Conservation (phyloP, 2,113 vertebrate genomes). For the Camelus dromedarius region DNA sequence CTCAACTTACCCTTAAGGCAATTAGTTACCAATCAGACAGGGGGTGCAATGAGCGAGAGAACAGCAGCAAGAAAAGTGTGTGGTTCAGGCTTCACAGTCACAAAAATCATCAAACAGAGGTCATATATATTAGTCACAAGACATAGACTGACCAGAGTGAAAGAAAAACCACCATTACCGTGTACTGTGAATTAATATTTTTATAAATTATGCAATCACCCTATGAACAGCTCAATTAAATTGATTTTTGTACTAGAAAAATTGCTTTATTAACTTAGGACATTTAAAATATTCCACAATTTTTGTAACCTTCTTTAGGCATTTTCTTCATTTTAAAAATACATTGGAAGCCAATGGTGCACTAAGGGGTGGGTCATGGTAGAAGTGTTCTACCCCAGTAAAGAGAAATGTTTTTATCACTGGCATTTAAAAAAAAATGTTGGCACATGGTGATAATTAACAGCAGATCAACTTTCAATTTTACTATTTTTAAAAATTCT, state of each 20-base stretch:
- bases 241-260: conserved; percentile 11
- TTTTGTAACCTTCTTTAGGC: background rate
- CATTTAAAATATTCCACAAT: conserved; percentile 1
- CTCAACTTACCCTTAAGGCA: background rate
- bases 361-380: background rate
- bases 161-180: background rate
- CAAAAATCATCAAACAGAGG: background rate
- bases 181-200: background rate
- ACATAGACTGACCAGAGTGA: background rate
- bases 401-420: background rate
- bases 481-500: background rate
- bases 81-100: background rate
- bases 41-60: background rate
- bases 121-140: background rate
- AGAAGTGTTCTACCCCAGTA: background rate
- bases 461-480: background rate
- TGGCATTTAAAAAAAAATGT: background rate
- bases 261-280: background rate
- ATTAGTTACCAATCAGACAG: background rate
- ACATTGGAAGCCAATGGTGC: background rate
- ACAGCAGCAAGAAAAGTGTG: background rate
- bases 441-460: background rate
- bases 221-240: background rate
- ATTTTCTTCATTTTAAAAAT: conserved; percentile 41
- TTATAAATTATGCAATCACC: background rate